Percentiles rank a stretch among this genome's conserved stretches.
phyloP scores from a whole-genome alignment of 2,113 vertebrate species.

The Vireo altiloquus region DNA sequence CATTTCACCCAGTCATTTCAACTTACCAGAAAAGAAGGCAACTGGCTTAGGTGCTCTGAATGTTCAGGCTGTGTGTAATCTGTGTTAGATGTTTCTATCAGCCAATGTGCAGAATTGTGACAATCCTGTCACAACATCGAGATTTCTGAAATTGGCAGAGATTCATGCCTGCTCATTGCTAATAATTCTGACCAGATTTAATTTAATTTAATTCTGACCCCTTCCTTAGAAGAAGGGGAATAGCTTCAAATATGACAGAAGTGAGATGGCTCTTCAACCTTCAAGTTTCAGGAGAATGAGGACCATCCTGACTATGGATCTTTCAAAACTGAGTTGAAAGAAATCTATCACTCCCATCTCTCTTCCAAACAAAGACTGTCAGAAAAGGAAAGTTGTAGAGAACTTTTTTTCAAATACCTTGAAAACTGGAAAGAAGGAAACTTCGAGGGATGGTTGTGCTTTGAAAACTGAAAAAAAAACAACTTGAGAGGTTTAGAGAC shows the following conservation, averaged over 20 bases:
- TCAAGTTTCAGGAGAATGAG: background rate
- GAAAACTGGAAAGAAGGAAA: background rate
- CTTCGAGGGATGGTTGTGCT: background rate
- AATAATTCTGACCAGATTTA: background rate
- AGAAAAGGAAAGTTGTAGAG: slow-evolving; percentile 23
- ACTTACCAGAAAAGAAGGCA: background rate
- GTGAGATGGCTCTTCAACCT: background rate
- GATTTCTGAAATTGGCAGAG: background rate
- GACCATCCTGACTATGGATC: background rate
- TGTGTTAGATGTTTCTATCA: accelerated
- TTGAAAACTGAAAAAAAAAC: background rate
- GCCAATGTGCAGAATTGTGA: background rate
- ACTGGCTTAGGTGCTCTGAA: background rate
- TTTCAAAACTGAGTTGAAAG: slow-evolving; percentile 43
- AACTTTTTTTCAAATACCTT: slow-evolving; percentile 9
- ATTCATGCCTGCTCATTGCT: background rate
- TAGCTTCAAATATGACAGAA: background rate
- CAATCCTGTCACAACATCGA: background rate
- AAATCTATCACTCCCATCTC: background rate
- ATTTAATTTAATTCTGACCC: too few relatives aligned
- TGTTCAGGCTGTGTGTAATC: background rate
- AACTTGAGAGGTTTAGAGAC: background rate
- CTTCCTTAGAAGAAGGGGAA: background rate
- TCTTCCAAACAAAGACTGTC: slow-evolving; percentile 19
- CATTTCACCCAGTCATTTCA: background rate